Percentiles rank a stretch among this genome's conserved stretches.
These are phyloP conservation scores for Forbesichthys papilliferus DNA, from an alignment of 2,113 vertebrate species.

Conservation along the genomic window DNA sequence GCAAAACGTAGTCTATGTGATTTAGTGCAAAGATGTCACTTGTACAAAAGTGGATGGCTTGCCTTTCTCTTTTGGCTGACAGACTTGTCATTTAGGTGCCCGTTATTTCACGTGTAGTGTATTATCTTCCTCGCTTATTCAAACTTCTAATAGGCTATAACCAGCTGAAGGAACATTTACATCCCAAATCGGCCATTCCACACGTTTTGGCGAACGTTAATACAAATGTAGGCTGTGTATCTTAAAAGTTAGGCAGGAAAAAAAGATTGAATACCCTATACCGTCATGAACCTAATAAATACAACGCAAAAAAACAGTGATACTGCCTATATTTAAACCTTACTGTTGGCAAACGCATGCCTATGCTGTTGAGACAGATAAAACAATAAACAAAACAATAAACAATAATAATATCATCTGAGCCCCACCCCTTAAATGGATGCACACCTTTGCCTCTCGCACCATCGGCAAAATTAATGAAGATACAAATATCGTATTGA, in stretches of 20 bases:
- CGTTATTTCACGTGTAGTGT: too few species aligned
- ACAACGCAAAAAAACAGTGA: not conserved
- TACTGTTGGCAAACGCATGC: slow-evolving; percentile 80
- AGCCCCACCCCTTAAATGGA: not conserved
- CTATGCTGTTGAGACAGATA: slow-evolving; percentile 51
- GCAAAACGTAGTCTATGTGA: too few species aligned
- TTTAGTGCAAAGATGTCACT: too few species aligned
- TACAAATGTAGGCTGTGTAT: too few species aligned
- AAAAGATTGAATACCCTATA: too few species aligned
- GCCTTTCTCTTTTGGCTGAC: not conserved
- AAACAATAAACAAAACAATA: slow-evolving; percentile 5
- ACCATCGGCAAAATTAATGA: not conserved
- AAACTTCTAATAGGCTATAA: slow-evolving; percentile 4
- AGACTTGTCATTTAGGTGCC: not conserved
- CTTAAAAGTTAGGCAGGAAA: too few species aligned
- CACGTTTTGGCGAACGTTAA: too few species aligned
- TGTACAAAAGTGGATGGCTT: too few species aligned
- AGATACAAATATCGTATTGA: not conserved
- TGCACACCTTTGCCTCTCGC: not conserved
- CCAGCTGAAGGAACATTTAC: not conserved
- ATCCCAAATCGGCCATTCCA: not conserved
- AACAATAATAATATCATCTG: slow-evolving; percentile 1
- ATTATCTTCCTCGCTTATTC: too few species aligned
- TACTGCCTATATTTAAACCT: not conserved
- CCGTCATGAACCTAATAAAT: too few species aligned